Evolutionary conservation across 1,140 invertebrate species (phyloP).

Genomic region (Kradibia gibbosae): DNA sequence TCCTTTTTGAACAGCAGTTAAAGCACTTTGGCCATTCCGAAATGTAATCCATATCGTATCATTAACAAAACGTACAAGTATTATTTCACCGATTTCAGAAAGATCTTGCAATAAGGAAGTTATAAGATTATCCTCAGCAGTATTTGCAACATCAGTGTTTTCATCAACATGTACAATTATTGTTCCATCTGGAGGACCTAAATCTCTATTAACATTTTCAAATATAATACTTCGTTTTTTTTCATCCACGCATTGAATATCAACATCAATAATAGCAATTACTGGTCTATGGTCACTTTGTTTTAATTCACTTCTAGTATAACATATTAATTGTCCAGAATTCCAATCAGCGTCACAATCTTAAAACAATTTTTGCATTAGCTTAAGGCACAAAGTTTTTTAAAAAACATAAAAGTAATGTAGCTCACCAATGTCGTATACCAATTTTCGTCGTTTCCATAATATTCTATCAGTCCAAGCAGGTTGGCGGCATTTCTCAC

Average conservation of each 20-base stretch:
- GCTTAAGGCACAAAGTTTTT: neutral
- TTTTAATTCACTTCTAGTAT: slow-evolving; percentile 94
- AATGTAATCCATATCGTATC: slow-evolving; percentile 94
- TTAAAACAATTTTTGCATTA: slow-evolving; percentile 18
- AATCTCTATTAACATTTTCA: slow-evolving; percentile 85
- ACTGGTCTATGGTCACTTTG: slow-evolving; percentile 98
- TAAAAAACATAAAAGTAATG: neutral
- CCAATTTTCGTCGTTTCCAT: slow-evolving; percentile 84
- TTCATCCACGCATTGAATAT: slow-evolving; percentile 85
- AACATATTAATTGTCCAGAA: slow-evolving; percentile 88
- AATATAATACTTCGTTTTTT: slow-evolving; percentile 84
- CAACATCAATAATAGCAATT: slow-evolving; percentile 90
- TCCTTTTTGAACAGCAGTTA: slow-evolving; percentile 80
- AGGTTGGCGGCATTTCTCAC: slow-evolving; percentile 96
- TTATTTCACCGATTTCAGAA: slow-evolving; percentile 86
- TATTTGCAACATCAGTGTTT: slow-evolving; percentile 65
- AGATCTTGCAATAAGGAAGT: slow-evolving; percentile 81
- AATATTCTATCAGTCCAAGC: slow-evolving; percentile 98
- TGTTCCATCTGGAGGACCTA: slow-evolving; percentile 97
- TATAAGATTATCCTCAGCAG: slow-evolving; percentile 82
- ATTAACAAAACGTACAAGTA: slow-evolving; percentile 91
- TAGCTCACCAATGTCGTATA: slow-evolving; percentile 1
- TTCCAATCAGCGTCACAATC: slow-evolving; percentile 74
- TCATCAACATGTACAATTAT: slow-evolving; percentile 80
- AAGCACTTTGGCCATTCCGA: slow-evolving; percentile 85